Conservation (phyloP, 2,113 vertebrate genomes). For the Peucedramus taeniatus region DNA sequence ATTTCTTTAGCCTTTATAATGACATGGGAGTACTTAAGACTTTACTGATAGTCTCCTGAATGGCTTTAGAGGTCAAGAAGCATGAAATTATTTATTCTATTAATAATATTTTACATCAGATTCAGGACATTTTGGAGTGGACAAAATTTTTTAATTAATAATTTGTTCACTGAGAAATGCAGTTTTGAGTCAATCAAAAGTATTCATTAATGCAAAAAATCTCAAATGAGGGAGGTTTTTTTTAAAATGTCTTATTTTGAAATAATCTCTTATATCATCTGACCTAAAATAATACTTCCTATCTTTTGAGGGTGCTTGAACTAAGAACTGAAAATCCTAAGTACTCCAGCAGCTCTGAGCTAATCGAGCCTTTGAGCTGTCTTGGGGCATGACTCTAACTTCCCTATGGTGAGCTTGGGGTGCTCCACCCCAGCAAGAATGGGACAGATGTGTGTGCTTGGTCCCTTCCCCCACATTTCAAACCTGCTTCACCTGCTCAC, state of each 20-base stretch:
- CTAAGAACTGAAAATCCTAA: neutral
- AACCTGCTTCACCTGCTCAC: neutral
- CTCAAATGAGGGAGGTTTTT: neutral
- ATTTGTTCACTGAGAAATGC: neutral
- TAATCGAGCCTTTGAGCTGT: neutral
- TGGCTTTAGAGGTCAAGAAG: neutral
- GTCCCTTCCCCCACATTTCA: neutral
- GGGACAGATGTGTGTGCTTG: neutral
- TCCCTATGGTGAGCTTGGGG: neutral
- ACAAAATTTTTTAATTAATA: neutral
- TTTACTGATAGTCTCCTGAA: conserved; percentile 1
- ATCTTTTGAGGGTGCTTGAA: neutral
- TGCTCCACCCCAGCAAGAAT: neutral
- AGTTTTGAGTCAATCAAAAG: neutral
- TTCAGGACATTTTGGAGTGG: neutral
- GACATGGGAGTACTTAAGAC: neutral
- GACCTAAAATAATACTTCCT: neutral
- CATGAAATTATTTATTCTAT: neutral
- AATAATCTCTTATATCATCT: neutral
- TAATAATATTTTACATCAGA: neutral
- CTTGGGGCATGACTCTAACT: neutral
- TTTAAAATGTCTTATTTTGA: neutral
- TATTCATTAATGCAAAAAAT: neutral
- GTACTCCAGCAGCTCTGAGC: neutral
- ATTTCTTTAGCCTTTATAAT: conserved; percentile 44